Evolutionary conservation across 2,113 vertebrate species (phyloP).

Genomic region (Pomatostomus ruficeps): DNA sequence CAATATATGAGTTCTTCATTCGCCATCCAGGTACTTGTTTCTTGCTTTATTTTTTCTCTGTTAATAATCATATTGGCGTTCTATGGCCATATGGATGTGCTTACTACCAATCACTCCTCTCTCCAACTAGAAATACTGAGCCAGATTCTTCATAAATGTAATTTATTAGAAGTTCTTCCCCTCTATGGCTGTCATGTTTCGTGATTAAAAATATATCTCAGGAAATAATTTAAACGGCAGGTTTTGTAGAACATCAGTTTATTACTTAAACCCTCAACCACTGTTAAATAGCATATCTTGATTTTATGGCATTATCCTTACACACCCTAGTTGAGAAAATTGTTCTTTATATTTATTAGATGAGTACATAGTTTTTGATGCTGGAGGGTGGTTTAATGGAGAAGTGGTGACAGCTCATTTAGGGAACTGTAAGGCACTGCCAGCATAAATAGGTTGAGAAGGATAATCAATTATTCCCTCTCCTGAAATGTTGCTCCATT

Average conservation of each 20-base stretch:
- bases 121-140: background rate
- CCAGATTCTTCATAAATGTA: background rate
- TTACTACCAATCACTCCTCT: background rate
- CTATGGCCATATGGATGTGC: background rate
- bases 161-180: conserved; percentile 6
- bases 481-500: conserved; percentile 3
- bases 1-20: background rate
- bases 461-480: conserved; percentile 3
- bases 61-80: background rate
- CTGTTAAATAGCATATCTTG: background rate
- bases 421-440: background rate
- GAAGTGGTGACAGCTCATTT: conserved; percentile 9
- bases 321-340: background rate
- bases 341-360: background rate
- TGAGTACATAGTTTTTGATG: background rate
- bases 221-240: background rate
- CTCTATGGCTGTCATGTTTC: background rate
- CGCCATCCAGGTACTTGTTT: background rate
- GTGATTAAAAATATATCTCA: conserved; percentile 9
- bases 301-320: background rate
- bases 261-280: background rate
- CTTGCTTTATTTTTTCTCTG: background rate
- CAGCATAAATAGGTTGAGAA: background rate
- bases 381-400: conserved; percentile 21
- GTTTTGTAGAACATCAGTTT: background rate